Evolutionary conservation across 2,888 invertebrate genomes (phyloP), one percentile per base, ranked within the genome.

Genomic region (Volucella inanis): DNA sequence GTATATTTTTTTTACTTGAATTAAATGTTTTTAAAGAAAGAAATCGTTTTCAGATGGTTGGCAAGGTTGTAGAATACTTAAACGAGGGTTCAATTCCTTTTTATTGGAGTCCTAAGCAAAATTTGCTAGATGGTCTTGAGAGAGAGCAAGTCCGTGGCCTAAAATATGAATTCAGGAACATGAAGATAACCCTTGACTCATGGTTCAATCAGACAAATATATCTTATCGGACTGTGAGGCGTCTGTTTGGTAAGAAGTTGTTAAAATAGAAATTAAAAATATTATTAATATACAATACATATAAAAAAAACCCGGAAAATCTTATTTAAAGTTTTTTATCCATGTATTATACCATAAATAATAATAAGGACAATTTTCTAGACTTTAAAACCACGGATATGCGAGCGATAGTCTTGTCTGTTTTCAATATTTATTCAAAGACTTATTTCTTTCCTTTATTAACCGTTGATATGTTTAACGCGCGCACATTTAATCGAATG

Each of bases 11-110:
- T 8, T 15, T 12, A 39, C 10, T 15, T 12, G 12, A 9, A 15
- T 31, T 2, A 3, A 3, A 15, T 9, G 31, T 41, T 50, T 43
- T 10, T 59, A 1, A n/a, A 54, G 31, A 14, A 41, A 31, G 31
- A 31, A 4, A 49, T 15, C 15, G 9, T 18, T 77, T 79, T 11
- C 41, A 89, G 89, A 85, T 89, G 80, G 64, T 89, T 8, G 68
- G 65, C 3, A 79, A 78, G 14, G 45, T 89, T 0, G 52, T 78
- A 11, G 22, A 62, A 8, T 84, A 77, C 6, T 85, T 89, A 38
- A 8, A 52, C 1, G 45, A 80, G 0, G 45, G 61, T 8, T 70
- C 67, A 31, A 39, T 89, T 10, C 57, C 82, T 3, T 85, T 74
- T 47, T 81, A 62, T 39, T 89, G 89, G 89, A 41, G 85, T 22